phyloP scores from a whole-genome alignment of 2,888 invertebrate species.

The Salticus scenicus region DNA sequence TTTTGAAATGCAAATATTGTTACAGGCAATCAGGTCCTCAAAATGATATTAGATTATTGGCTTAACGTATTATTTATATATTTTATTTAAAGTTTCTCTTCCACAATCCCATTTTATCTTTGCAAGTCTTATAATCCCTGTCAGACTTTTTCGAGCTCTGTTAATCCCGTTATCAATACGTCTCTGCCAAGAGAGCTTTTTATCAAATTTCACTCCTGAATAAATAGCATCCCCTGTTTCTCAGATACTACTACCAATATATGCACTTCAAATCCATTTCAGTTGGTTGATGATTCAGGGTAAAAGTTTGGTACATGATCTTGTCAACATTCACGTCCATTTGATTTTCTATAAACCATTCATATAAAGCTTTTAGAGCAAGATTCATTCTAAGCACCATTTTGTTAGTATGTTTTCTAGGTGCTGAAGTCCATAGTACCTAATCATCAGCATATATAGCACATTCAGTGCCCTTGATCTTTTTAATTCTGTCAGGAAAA shows the following conservation, averaged over 20 bases:
- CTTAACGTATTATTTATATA: too few species aligned
- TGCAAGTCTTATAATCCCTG: background rate
- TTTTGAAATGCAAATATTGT: too few species aligned
- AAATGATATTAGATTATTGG: too few species aligned
- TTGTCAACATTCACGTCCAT: slow-evolving; percentile 6
- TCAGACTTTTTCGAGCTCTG: background rate
- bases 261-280: slow-evolving; percentile 3
- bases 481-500: background rate
- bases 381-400: slow-evolving; percentile 5
- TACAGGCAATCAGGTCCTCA: too few species aligned
- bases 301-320: slow-evolving; percentile 13
- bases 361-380: background rate
- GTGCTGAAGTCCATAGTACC: background rate
- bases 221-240: background rate
- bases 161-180: background rate
- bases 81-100: background rate
- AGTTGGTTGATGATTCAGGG: slow-evolving; percentile 4
- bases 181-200: slow-evolving; percentile 11
- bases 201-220: slow-evolving; percentile 2
- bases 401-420: background rate
- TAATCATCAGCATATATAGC: background rate
- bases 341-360: background rate
- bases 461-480: background rate
- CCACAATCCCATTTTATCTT: background rate
- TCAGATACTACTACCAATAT: background rate